Percentiles rank a stretch among this genome's conserved stretches.
Conservation (phyloP, 2,888 invertebrate species). For the Blastobasis lacticolella region DNA sequence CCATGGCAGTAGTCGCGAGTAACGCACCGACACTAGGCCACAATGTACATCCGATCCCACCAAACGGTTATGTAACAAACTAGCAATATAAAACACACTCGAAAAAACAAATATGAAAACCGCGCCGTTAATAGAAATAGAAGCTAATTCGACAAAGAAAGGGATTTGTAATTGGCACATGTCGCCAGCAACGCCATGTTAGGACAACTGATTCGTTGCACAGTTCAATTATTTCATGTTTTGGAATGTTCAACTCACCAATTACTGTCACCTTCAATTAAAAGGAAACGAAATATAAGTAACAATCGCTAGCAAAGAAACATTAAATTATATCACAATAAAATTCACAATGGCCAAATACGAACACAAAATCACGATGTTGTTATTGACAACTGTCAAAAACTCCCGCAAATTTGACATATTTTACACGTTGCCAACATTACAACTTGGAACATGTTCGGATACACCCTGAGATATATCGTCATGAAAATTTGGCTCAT, state of each 20-base stretch:
- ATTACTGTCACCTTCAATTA: slow-evolving; percentile 27
- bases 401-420: slow-evolving; percentile 64
- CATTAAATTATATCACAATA: not conserved
- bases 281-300: too few relatives aligned
- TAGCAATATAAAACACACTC: slow-evolving; percentile 37
- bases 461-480: not conserved
- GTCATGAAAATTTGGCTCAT: too few relatives aligned
- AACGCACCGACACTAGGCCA: slow-evolving; percentile 1
- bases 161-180: slow-evolving; percentile 63
- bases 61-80: slow-evolving; percentile 45
- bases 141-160: slow-evolving; percentile 53
- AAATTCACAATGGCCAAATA: slow-evolving; percentile 14
- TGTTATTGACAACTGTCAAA: slow-evolving; percentile 69
- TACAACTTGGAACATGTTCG: not conserved
- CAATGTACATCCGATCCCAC: slow-evolving; percentile 23
- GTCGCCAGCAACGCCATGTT: slow-evolving; percentile 68
- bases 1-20: slow-evolving; percentile 48
- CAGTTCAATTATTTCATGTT: slow-evolving; percentile 22
- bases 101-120: slow-evolving; percentile 29
- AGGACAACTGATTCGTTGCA: slow-evolving; percentile 37
- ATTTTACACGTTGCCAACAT: slow-evolving; percentile 12
- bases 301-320: too few relatives aligned
- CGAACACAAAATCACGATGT: slow-evolving; percentile 40
- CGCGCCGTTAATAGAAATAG: slow-evolving; percentile 35
- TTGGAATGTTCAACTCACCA: slow-evolving; percentile 44